Percentiles rank a stretch among this genome's conserved stretches.
Evolutionary conservation across 2,113 vertebrate species (phyloP).

Genomic region (Apaloderma vittatum): DNA sequence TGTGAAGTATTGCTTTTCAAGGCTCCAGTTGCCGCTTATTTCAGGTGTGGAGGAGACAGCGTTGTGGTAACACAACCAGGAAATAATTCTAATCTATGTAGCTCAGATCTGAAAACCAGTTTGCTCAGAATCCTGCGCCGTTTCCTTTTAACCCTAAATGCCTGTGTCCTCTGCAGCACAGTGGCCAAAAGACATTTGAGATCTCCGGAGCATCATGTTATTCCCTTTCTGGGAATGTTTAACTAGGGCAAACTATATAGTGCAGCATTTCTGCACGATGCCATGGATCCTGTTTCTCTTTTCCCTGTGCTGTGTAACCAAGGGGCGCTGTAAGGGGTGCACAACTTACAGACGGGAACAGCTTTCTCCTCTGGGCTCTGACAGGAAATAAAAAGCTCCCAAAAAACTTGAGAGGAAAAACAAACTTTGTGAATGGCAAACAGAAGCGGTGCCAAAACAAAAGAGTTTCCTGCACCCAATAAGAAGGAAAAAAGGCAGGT

Average conservation of each 20-base stretch:
- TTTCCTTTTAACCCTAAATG: not conserved
- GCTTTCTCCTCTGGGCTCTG: not conserved
- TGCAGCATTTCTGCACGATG: slow-evolving; percentile 46
- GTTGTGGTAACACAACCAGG: not conserved
- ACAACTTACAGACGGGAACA: slow-evolving; percentile 24
- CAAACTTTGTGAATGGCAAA: slow-evolving; percentile 26
- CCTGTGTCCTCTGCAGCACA: not conserved
- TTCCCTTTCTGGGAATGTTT: slow-evolving; percentile 67
- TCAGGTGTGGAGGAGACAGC: not conserved
- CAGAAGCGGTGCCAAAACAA: slow-evolving; percentile 17
- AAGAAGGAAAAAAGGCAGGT: not conserved
- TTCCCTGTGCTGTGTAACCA: slow-evolving; percentile 46
- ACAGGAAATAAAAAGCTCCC: slow-evolving; percentile 52
- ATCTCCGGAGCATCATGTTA: not conserved
- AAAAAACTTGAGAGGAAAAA: slow-evolving; percentile 6
- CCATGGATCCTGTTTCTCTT: slow-evolving; percentile 66
- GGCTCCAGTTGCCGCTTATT: not conserved
- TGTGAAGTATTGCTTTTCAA: not conserved
- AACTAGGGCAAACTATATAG: slow-evolving; percentile 32
- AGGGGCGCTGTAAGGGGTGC: slow-evolving; percentile 63
- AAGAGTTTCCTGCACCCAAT: not conserved
- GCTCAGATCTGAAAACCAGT: not conserved
- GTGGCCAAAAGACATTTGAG: not conserved
- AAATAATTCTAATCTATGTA: not conserved
- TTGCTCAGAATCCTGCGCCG: not conserved